Percentiles rank a stretch among this genome's conserved stretches.
Conservation (phyloP, 2,888 invertebrate genomes). For the Drosophila colorata region DNA sequence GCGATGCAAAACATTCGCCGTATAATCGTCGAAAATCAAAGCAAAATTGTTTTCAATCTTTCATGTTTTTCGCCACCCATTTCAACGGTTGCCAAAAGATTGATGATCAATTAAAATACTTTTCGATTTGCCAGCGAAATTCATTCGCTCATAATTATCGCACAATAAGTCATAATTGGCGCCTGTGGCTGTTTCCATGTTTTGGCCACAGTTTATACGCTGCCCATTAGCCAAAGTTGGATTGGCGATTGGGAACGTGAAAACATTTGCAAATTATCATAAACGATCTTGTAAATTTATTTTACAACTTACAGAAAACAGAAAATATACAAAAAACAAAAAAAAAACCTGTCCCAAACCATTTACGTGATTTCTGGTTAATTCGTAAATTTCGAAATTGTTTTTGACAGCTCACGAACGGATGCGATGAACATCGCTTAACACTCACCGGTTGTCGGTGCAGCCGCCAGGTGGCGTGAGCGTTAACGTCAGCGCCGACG, state of each 20-base stretch:
- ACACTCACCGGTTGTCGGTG: constrained; percentile 38
- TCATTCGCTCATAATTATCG: constrained; percentile 65
- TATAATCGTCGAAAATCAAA: constrained; percentile 42
- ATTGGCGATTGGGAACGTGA: constrained; percentile 17
- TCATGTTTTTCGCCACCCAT: constrained; percentile 23
- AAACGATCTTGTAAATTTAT: constrained; percentile 26
- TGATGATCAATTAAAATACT: constrained; percentile 78
- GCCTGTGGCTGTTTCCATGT: constrained; percentile 23
- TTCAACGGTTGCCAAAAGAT: constrained; percentile 51
- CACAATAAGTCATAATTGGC: constrained; percentile 66
- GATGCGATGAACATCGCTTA: constrained; percentile 21
- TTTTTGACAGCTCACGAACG: background rate
- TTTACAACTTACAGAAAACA: constrained; percentile 3
- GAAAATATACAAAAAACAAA: background rate
- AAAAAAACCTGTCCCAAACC: constrained; percentile 9
- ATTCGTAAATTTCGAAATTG: background rate
- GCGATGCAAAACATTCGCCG: constrained; percentile 54
- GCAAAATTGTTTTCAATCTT: constrained; percentile 38
- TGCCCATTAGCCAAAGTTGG: constrained; percentile 23
- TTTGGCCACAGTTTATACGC: constrained; percentile 8
- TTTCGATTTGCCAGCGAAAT: constrained; percentile 44
- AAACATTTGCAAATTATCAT: constrained; percentile 32
- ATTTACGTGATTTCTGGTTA: constrained; percentile 14
- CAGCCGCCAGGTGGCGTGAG: constrained; percentile 48
- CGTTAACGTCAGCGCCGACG: constrained; percentile 46